Evolutionary conservation across 2,888 invertebrate species (phyloP).

Genomic region (Lydus trimaculatus): DNA sequence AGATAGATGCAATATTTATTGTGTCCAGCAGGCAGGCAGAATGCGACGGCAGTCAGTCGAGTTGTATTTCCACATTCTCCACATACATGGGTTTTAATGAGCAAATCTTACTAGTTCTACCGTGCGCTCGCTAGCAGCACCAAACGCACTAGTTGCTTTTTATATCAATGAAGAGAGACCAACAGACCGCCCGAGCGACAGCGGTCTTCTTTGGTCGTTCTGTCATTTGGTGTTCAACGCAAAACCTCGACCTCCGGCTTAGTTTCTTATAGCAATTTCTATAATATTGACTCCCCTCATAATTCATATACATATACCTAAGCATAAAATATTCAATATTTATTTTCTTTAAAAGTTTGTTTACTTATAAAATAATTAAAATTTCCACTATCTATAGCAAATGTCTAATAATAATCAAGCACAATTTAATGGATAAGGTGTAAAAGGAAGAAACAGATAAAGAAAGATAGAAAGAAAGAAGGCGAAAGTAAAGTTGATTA

Average conservation of each 20-base stretch:
- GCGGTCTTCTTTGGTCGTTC: constrained; percentile 47
- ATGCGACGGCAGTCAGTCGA: constrained; percentile 57
- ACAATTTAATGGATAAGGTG: not conserved
- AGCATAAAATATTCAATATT: too few relatives aligned
- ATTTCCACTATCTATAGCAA: not conserved
- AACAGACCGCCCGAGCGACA: constrained; percentile 39
- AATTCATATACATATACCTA: constrained; percentile 12
- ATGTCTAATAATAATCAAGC: not conserved
- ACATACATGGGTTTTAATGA: constrained; percentile 61
- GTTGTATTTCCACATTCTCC: constrained; percentile 61
- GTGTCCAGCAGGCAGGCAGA: constrained; percentile 59
- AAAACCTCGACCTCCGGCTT: constrained; percentile 36
- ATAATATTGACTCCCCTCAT: constrained; percentile 31
- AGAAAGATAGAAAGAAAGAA: constrained; percentile 13
- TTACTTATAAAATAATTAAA: not conserved
- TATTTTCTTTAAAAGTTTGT: not conserved
- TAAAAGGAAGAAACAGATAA: not conserved
- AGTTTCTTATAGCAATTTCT: constrained; percentile 32
- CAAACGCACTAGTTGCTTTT: constrained; percentile 51
- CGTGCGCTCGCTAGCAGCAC: constrained; percentile 41
- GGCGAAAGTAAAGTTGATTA: constrained; percentile 34
- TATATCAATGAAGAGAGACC: constrained; percentile 52
- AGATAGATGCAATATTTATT: constrained; percentile 60
- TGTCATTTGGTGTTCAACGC: constrained; percentile 38
- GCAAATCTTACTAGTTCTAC: constrained; percentile 50